Evolutionary conservation across 2,888 invertebrate genomes (phyloP).

Genomic region (Sinodicranocentrus sp.): DNA sequence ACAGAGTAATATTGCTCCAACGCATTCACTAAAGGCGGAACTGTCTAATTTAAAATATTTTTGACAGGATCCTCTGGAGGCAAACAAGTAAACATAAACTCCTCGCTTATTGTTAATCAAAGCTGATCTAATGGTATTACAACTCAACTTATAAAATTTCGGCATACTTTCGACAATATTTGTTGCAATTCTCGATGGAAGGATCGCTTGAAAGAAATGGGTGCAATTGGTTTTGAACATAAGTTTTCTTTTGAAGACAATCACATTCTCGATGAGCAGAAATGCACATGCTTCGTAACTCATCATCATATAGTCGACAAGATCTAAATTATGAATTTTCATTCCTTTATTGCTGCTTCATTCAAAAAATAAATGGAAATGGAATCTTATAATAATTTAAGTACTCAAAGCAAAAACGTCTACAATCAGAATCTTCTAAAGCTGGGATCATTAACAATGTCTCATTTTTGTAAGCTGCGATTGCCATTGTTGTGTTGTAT

Average conservation of each 20-base stretch:
- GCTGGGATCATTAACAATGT: neutral
- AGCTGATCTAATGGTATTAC: too few species aligned
- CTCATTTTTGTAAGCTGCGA: too few species aligned
- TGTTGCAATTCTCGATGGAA: neutral
- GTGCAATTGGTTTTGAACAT: neutral
- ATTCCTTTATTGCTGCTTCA: too few species aligned
- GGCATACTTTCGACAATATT: slow-evolving; percentile 1
- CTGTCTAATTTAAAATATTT: slow-evolving; percentile 13
- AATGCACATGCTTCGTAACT: neutral
- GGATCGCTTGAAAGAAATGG: neutral
- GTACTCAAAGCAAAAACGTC: slow-evolving; percentile 13
- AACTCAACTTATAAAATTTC: too few species aligned
- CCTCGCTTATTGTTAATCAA: too few species aligned
- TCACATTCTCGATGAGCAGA: neutral
- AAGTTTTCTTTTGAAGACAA: neutral
- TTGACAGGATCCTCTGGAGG: neutral
- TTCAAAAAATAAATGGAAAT: too few species aligned
- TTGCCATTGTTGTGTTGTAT: neutral
- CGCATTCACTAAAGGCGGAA: neutral
- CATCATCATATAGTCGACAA: neutral
- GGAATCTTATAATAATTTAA: too few species aligned
- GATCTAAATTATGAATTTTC: neutral
- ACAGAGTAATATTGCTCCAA: slow-evolving; percentile 5
- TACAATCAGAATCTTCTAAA: neutral
- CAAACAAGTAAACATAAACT: neutral